A percentile compares a stretch with the other conserved stretches of the same genome.
Conservation (phyloP, 2,113 vertebrate species). For the Pangasianodon gigas region DNA sequence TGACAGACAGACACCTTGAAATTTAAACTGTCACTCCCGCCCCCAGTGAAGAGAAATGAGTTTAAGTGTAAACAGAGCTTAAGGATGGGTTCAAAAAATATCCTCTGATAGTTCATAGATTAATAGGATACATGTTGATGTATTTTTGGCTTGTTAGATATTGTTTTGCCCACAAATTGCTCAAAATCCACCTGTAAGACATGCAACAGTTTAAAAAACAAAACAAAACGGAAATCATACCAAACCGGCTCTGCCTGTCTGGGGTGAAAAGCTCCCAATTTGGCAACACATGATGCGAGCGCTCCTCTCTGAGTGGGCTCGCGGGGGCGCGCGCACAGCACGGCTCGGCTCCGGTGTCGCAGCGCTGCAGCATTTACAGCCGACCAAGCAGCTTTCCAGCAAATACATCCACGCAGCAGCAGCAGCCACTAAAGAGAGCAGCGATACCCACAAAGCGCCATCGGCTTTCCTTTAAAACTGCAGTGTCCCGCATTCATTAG, state of each 20-base stretch:
- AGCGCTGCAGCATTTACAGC: constrained; percentile 68
- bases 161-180: too few species aligned
- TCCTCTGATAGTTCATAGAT: too few species aligned
- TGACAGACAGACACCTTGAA: neutral
- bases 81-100: too few species aligned
- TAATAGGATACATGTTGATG: too few species aligned
- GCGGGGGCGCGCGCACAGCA: constrained; percentile 55
- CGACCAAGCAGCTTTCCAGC: constrained; percentile 52
- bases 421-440: constrained; percentile 33
- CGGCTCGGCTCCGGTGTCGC: constrained; percentile 61
- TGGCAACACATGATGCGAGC: neutral
- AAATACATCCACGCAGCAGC: constrained; percentile 59
- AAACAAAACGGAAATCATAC: too few species aligned
- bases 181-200: too few species aligned
- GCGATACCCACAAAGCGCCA: neutral
- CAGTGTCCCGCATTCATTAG: constrained; percentile 55
- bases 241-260: too few species aligned
- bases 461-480: constrained; percentile 35
- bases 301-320: constrained; percentile 24
- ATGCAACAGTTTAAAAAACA: too few species aligned
- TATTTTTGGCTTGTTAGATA: too few species aligned
- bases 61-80: too few species aligned
- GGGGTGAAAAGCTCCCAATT: neutral
- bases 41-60: too few species aligned
- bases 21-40: neutral